Evolutionary conservation across 2,797 vertebrate genomes (phyloP).

Genomic region (Spinus pinus): DNA sequence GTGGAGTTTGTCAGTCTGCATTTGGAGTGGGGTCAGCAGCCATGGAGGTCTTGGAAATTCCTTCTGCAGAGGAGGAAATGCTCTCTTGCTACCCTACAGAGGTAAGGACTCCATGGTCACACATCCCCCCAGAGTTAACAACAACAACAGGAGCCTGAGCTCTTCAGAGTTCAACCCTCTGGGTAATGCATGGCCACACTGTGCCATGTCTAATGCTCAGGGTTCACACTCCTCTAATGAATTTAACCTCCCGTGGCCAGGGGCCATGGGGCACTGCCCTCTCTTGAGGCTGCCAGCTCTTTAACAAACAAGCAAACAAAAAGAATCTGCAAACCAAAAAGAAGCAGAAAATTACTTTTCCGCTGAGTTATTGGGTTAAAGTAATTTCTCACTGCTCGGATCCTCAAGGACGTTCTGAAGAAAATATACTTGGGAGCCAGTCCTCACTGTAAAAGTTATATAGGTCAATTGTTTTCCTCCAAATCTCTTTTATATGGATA

Average conservation of each 20-base stretch:
- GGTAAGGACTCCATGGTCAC: not conserved
- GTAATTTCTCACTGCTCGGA: not conserved
- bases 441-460: not conserved
- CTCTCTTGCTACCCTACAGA: not conserved
- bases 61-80: not conserved
- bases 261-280: not conserved
- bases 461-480: not conserved
- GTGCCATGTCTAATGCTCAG: not conserved
- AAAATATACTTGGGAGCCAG: not conserved
- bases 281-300: not conserved
- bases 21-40: not conserved
- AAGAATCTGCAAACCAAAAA: not conserved
- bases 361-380: not conserved
- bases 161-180: not conserved
- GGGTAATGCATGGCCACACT: not conserved
- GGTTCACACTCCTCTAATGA: conserved; percentile 1
- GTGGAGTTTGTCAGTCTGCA: not conserved
- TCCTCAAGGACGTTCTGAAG: not conserved
- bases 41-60: not conserved
- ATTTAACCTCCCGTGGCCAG: not conserved
- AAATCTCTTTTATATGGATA: not conserved
- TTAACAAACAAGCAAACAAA: not conserved
- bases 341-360: not conserved
- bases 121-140: not conserved
- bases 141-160: not conserved